phyloP scores from a whole-genome alignment of 1,140 invertebrate genomes.

The Cydia pomonella region DNA sequence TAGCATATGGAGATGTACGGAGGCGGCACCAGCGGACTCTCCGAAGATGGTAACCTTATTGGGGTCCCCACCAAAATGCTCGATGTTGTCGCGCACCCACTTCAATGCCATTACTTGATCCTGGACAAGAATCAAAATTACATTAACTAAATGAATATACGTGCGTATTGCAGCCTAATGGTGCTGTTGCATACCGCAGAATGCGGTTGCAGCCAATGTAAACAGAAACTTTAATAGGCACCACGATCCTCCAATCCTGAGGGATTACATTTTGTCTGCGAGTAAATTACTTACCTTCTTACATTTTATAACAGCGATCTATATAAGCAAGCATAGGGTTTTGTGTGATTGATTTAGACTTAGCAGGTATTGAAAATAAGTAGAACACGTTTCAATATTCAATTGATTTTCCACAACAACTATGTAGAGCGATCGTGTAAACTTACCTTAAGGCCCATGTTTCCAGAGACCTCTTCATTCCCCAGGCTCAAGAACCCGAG shows the following conservation, averaged over 20 bases:
- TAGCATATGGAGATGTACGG: conserved; percentile 77
- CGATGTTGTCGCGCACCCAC: conserved; percentile 75
- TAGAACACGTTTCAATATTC: too few species aligned
- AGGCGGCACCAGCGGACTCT: conserved; percentile 79
- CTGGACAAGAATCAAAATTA: conserved; percentile 42
- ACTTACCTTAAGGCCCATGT: conserved; percentile 84
- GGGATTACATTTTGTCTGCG: background rate
- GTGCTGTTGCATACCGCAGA: conserved; percentile 23
- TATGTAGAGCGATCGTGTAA: background rate
- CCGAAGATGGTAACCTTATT: conserved; percentile 79
- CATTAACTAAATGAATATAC: background rate
- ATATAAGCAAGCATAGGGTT: too few species aligned
- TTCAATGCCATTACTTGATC: conserved; percentile 78
- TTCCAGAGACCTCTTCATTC: conserved; percentile 82
- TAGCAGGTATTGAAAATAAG: too few species aligned
- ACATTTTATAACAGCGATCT: too few species aligned
- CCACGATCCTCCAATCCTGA: too few species aligned
- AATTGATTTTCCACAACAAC: too few species aligned
- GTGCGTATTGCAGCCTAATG: background rate
- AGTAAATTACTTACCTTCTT: too few species aligned
- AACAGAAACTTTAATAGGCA: background rate
- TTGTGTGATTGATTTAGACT: too few species aligned
- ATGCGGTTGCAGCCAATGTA: conserved; percentile 1
- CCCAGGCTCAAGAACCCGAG: conserved; percentile 84
- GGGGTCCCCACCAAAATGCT: conserved; percentile 76